Conservation (phyloP, 30 jellyfish, hydroid and myxozoan species). For the Pelagia noctiluca region DNA sequence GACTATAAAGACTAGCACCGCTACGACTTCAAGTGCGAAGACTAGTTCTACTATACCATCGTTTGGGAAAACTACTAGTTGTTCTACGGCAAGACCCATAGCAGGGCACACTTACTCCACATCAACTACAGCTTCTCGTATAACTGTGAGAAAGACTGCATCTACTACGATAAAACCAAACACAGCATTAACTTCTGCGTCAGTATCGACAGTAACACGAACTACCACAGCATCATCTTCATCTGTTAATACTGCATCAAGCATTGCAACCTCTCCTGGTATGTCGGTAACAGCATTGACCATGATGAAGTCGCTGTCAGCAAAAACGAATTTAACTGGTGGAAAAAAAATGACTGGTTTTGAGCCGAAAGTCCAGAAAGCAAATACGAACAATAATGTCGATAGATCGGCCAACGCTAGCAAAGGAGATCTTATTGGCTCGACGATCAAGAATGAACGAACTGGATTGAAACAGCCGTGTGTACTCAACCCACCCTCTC, state of each 20-base stretch:
- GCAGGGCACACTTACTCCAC: neutral
- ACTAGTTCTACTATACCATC: slow-evolving; percentile 11
- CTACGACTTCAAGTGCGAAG: slow-evolving; percentile 9
- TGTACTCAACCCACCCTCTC: slow-evolving; percentile 66
- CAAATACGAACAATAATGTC: neutral
- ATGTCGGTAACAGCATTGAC: too few species aligned
- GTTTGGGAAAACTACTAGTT: neutral
- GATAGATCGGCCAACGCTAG: neutral
- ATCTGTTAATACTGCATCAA: too few species aligned
- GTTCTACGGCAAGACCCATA: neutral
- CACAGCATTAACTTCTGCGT: neutral
- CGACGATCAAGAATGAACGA: too few species aligned
- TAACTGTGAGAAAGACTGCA: neutral
- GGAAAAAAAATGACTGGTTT: neutral
- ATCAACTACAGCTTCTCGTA: neutral
- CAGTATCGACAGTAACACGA: neutral
- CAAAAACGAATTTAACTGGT: neutral
- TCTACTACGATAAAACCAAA: neutral
- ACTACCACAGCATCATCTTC: neutral
- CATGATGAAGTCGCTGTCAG: neutral
- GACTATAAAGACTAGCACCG: neutral
- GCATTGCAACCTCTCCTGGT: too few species aligned
- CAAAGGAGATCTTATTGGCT: neutral
- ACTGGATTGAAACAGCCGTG: slow-evolving; percentile 54
- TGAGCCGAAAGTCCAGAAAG: too few species aligned